Percentiles rank a stretch among this genome's conserved stretches.
phyloP scores from a whole-genome alignment of 2,113 vertebrate species.

The Daboia siamensis region DNA sequence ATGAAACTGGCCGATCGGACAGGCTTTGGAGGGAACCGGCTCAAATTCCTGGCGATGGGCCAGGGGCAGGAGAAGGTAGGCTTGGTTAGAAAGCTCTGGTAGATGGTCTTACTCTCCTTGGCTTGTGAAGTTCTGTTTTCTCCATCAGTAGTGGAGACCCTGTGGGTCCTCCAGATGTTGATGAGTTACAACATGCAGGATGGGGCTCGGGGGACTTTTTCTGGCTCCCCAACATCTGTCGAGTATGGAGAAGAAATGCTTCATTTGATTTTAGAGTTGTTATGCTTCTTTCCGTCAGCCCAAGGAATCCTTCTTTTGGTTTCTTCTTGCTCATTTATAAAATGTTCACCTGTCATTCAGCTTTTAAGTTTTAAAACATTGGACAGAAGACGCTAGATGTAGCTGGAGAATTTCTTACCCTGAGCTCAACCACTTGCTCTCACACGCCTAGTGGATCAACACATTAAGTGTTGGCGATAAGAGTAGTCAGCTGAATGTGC shows the following conservation, averaged over 20 bases:
- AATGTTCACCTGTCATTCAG: not conserved
- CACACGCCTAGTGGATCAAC: not conserved
- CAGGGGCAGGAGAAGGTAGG: slow-evolving; percentile 94
- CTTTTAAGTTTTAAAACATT: not conserved
- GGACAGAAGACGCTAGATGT: not conserved
- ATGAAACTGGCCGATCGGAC: slow-evolving; percentile 85
- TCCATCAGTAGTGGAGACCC: not conserved
- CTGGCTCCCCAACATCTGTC: not conserved
- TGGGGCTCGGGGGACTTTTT: not conserved
- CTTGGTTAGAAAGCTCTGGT: not conserved
- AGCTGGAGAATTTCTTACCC: not conserved
- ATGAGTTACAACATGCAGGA: not conserved
- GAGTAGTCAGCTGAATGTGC: not conserved
- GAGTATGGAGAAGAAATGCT: not conserved
- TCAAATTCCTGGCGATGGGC: slow-evolving; percentile 95
- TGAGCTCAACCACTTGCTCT: not conserved
- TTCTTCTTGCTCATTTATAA: not conserved
- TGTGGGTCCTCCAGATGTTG: not conserved
- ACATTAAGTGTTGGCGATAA: not conserved
- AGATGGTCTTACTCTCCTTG: not conserved
- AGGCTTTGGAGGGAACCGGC: slow-evolving; percentile 81
- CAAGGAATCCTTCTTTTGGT: not conserved
- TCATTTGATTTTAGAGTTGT: not conserved
- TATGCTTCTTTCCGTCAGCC: not conserved
- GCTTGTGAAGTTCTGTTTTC: not conserved